Conservation (phyloP, 2,113 vertebrate genomes). For the Machaerirhynchus nigripectus region DNA sequence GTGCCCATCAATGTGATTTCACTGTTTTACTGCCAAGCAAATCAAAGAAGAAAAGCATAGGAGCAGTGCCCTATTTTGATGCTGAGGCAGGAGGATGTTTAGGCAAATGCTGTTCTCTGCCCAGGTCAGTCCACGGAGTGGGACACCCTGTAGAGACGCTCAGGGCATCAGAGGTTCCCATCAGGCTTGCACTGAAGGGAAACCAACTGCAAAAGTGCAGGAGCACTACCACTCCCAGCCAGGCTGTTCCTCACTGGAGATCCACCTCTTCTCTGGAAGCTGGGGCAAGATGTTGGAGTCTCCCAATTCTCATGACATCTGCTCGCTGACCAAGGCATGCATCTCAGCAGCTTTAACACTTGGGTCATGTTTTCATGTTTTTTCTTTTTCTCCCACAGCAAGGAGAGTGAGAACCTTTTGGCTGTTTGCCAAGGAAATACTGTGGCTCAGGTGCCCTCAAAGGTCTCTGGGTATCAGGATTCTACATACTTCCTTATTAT, state of each 20-base stretch:
- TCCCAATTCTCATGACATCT: neutral
- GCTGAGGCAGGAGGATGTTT: neutral
- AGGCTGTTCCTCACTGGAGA: neutral
- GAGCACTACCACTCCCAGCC: fast-evolving
- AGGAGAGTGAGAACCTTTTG: neutral
- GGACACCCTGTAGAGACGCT: neutral
- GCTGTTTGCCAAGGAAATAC: neutral
- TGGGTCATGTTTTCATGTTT: neutral
- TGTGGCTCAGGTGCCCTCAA: neutral
- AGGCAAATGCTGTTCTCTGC: neutral
- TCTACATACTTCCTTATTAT: neutral
- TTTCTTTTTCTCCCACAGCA: neutral
- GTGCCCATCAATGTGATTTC: neutral
- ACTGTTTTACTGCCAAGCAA: neutral
- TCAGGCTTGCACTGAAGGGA: neutral
- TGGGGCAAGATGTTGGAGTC: neutral
- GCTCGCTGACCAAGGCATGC: neutral
- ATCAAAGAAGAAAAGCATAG: neutral
- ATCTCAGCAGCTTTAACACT: neutral
- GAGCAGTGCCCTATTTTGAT: neutral
- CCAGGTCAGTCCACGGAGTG: fast-evolving
- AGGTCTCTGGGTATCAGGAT: neutral
- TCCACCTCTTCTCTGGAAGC: neutral
- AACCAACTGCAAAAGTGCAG: neutral
- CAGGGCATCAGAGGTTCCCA: neutral